Evolutionary conservation across 2,888 invertebrate genomes (phyloP), one percentile per base, ranked within the genome.

Genomic region (Carterocephalus palaemon): DNA sequence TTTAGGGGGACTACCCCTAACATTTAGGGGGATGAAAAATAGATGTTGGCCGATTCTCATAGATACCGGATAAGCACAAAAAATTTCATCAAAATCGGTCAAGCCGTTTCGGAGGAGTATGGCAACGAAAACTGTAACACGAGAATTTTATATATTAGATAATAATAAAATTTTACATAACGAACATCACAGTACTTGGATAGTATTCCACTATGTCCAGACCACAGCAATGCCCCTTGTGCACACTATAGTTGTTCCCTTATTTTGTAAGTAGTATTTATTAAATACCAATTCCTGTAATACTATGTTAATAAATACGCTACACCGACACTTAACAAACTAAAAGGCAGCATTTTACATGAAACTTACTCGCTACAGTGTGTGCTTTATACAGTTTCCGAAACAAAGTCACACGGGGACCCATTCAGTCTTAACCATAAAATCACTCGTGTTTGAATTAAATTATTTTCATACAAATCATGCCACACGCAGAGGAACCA

Each of bases 391-490:
- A 52, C 49, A 55, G 56, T 55, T 56, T n/a, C n/a, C n/a, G n/a
- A 56, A 56, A 45, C 59, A 57, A 61, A 59, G 55, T 59, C 62
- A 63, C 60, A 61, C 57, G 56, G 67, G 59, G 59, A 63, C 56
- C 59, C 64, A 62, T 56, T 73, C 72, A 75, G 70, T 70, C 69
- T 72, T 67, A 60, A 59, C 42, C 52, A 55, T 48, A 22, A 49
- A 53, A 41, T 34, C 12, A 22, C 31, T 24, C 28, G 28, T 17
- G 10, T 26, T 45, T 22, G 24, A 31, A 38, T 15, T 7, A 10
- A 26, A 26, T 15, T 15, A 22, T 22, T n/a, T 13, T 16, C 19
- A 19, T 3, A 19, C 19, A 19, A 4, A 6, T 31, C 22, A 9
- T n/a, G 22, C 12, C n/a, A 4, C 15, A 19, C 10, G 10, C 8